A percentile compares a stretch with the other conserved stretches of the same genome.
Evolutionary conservation across 2,888 invertebrate species (phyloP).

Genomic region (Limenitis camilla): DNA sequence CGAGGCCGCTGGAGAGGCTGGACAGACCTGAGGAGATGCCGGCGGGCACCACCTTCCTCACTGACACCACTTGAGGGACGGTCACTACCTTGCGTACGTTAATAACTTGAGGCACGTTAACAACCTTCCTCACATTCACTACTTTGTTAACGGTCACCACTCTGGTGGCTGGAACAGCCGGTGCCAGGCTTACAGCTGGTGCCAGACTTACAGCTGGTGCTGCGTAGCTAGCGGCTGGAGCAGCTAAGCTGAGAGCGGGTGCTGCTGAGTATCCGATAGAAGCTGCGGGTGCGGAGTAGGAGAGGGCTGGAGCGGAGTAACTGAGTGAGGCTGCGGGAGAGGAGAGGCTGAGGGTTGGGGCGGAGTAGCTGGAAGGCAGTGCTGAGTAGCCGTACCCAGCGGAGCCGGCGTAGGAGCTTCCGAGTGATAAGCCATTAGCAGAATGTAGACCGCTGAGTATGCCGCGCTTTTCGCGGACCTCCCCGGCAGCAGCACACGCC

Average conservation of each 20-base stretch:
- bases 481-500: conserved; percentile 31
- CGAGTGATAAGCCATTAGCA: neutral
- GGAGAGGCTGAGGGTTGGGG: conserved; percentile 16
- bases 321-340: conserved; percentile 4
- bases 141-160: conserved; percentile 36
- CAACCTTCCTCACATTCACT: conserved; percentile 33
- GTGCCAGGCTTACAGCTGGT: conserved; percentile 18
- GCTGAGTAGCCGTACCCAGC: conserved; percentile 13
- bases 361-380: conserved; percentile 20
- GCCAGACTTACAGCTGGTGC: conserved; percentile 5
- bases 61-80: conserved; percentile 41
- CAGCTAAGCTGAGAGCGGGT: conserved; percentile 14
- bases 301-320: conserved; percentile 11
- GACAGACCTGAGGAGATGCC: neutral
- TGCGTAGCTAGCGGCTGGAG: conserved; percentile 9
- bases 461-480: conserved; percentile 40
- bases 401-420: conserved; percentile 12
- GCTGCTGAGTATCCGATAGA: neutral
- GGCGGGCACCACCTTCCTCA: conserved; percentile 40
- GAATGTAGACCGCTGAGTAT: conserved; percentile 29
- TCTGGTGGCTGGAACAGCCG: conserved; percentile 24
- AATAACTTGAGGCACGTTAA: conserved; percentile 35
- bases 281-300: conserved; percentile 6
- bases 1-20: conserved; percentile 17
- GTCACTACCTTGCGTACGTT: conserved; percentile 43